These are phyloP conservation scores for Gulo gulo DNA, from an alignment of 2,113 vertebrate genomes.

Conservation along the genomic window DNA sequence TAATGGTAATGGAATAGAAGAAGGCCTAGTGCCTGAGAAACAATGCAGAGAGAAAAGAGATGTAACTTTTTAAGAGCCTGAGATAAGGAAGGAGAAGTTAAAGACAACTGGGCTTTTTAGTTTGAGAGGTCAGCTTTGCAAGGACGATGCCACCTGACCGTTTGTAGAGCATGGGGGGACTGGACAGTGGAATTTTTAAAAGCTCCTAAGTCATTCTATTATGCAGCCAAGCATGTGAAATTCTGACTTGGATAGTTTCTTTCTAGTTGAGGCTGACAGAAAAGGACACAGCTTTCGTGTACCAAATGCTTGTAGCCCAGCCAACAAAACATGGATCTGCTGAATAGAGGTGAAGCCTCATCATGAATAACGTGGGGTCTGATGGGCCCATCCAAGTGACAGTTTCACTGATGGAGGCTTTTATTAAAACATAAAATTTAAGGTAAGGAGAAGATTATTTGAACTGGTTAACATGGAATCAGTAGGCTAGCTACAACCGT, in stretches of 20 bases:
- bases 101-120: not conserved
- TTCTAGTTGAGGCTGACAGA: not conserved
- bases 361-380: not conserved
- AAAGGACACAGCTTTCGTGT: not conserved
- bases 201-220: not conserved
- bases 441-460: not conserved
- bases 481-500: not conserved
- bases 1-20: not conserved
- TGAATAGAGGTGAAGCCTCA: not conserved
- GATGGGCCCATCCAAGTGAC: too few species aligned
- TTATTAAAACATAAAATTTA: not conserved
- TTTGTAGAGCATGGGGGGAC: not conserved
- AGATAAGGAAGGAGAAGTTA: not conserved
- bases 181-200: not conserved
- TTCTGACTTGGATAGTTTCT: not conserved
- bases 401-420: not conserved
- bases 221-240: not conserved
- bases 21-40: not conserved
- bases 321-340: not conserved
- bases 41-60: not conserved
- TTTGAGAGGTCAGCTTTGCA: not conserved
- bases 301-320: not conserved
- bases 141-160: not conserved
- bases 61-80: not conserved
- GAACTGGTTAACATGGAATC: not conserved